Conservation (phyloP, 2,888 invertebrate species). For the Sarcophaga rosellei region DNA sequence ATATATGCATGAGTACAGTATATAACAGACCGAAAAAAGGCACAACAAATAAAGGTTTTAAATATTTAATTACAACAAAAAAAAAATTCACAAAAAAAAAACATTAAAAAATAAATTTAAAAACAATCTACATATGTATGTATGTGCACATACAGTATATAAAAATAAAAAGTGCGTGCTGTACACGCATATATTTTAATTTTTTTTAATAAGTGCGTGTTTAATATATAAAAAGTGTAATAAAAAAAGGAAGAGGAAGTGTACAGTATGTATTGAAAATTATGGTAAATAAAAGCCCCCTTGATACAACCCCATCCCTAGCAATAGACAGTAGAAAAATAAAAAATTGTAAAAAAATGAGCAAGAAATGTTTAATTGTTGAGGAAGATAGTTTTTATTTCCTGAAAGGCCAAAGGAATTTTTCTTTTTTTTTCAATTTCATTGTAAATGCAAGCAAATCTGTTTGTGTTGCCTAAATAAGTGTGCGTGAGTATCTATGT, state of each 20-base stretch:
- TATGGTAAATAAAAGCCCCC: background rate
- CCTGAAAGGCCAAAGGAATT: background rate
- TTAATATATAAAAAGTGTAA: background rate
- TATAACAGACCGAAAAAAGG: slow-evolving; percentile 12
- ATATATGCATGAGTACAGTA: slow-evolving; percentile 12
- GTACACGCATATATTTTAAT: background rate
- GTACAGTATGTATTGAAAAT: too few species aligned
- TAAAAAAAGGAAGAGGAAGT: background rate
- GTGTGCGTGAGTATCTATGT: too few species aligned
- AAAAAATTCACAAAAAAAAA: too few species aligned
- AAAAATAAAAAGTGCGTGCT: slow-evolving; percentile 1
- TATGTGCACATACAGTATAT: background rate
- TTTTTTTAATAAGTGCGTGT: background rate
- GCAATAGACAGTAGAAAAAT: background rate
- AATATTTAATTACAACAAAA: too few species aligned
- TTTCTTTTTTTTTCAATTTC: too few species aligned
- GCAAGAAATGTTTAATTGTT: background rate
- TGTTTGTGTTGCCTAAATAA: too few species aligned
- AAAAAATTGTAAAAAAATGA: background rate
- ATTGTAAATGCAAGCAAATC: too few species aligned
- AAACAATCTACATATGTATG: background rate
- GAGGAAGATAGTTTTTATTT: background rate
- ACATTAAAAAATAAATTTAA: background rate
- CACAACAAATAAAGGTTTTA: background rate
- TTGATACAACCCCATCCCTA: background rate